Evolutionary conservation across 2,797 vertebrate species (phyloP).

Genomic region (Nannoperca obscura): DNA sequence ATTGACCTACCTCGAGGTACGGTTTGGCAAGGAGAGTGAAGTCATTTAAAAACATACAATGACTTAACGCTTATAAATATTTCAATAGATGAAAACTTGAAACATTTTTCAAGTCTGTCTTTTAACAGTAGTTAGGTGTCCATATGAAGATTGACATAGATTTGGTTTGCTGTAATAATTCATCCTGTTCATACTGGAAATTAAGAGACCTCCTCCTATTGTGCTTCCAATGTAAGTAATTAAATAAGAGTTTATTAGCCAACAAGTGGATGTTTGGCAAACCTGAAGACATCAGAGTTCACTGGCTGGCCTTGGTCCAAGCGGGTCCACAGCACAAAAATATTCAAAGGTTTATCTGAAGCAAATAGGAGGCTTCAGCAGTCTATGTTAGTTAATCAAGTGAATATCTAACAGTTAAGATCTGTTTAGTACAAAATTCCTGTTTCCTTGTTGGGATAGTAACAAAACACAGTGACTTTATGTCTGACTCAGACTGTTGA

Average conservation of each 20-base stretch:
- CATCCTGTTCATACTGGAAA: not conserved
- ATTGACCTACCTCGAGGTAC: not conserved
- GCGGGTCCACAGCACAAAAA: not conserved
- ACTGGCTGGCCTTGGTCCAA: constrained; percentile 26
- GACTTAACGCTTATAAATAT: not conserved
- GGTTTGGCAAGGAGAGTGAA: not conserved
- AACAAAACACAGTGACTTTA: not conserved
- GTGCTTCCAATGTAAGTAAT: not conserved
- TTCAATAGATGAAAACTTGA: not conserved
- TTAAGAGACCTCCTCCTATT: not conserved
- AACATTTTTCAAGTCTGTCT: not conserved
- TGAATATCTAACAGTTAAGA: not conserved
- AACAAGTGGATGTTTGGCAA: constrained; percentile 51
- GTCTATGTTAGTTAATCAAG: not conserved
- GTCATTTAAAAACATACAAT: not conserved
- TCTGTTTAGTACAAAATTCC: not conserved
- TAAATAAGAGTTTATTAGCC: constrained; percentile 39
- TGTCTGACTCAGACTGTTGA: not conserved
- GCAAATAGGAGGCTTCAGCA: not conserved
- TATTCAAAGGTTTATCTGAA: not conserved
- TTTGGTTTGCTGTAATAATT: too few species aligned
- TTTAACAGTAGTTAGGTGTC: not conserved
- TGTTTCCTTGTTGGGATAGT: not conserved
- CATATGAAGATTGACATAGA: not conserved
- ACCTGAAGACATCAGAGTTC: constrained; percentile 28